Evolutionary conservation across 2,113 vertebrate genomes (phyloP).

Genomic region (Todiramphus saurophagus): DNA sequence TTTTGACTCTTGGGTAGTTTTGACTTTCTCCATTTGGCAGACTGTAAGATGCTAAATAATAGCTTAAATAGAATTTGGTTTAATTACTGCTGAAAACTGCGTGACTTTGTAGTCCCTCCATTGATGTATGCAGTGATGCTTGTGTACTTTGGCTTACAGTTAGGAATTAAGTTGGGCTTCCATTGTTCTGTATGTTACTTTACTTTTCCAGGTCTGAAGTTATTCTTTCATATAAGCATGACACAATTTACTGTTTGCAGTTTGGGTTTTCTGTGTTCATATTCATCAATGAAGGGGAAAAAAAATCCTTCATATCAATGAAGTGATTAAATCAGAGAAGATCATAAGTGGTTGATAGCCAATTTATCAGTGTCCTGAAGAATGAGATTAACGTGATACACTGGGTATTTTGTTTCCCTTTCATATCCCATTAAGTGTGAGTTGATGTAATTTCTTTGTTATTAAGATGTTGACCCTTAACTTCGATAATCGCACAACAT

Average conservation of each 20-base stretch:
- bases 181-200: not conserved
- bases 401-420: not conserved
- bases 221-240: not conserved
- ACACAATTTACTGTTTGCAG: not conserved
- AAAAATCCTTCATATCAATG: not conserved
- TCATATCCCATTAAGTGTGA: not conserved
- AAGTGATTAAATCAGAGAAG: not conserved
- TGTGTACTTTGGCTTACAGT: not conserved
- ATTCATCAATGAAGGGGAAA: not conserved
- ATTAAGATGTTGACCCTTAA: not conserved
- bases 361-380: not conserved
- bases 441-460: not conserved
- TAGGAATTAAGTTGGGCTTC: not conserved
- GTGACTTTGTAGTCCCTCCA: not conserved
- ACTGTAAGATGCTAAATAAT: not conserved
- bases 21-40: not conserved
- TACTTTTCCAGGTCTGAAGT: not conserved
- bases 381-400: not conserved
- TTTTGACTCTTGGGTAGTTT: not conserved
- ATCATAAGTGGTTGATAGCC: fast-evolving
- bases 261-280: not conserved
- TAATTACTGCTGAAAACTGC: not conserved
- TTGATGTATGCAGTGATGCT: not conserved
- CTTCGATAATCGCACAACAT: not conserved
- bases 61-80: not conserved